Evolutionary conservation across 2,113 vertebrate genomes (phyloP), one percentile per base, ranked within the genome.

Genomic region (Artemisiospiza belli): DNA sequence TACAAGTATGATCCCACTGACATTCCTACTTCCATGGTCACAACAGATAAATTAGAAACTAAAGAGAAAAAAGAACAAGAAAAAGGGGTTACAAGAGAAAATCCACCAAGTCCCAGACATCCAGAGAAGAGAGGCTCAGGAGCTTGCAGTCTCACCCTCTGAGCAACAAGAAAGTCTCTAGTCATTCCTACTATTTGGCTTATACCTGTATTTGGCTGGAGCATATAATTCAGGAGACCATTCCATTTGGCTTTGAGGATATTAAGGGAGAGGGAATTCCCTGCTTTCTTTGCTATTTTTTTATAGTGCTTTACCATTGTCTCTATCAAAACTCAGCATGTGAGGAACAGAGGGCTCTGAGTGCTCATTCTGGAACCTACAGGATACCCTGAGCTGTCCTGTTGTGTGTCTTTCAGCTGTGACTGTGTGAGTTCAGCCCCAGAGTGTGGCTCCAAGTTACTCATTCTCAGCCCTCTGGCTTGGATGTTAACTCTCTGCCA

Each of bases 251-350:
- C 52, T 78, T 33, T 68, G 39, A 72, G 69, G 7, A 41, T 27
- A 57, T 17, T 23, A 47, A 78, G 14, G 28, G 39, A 83, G 6
- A 4, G 12, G 51, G 3, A 88, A 90, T 67, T 87, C n/a, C 10
- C 25, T 12, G 1, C 9, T 63, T 79, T 54, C 2, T 69, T 74
- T 7, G 4, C n/a, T 0, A 6, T 39, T 66, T 88, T 75, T 76
- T 44, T 41, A 27, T 31, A 31, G 13, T 21, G 21, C 19, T 87
- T 90, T 58, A 44, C 28, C 0, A 0, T 19, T 62, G 9, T 11
- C 33, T 58, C 24, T 46, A 21, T 51, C 35, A 81, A 52, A 86
- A 81, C 11, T 25, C 35, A 70, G 13, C 16, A 37, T 27, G 10
- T 78, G 43, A 77, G 44, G 15, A 74, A 15, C 35, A 55, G 46